Evolutionary conservation across 2,888 invertebrate genomes (phyloP).

Genomic region (Leptopilina drosophilae): DNA sequence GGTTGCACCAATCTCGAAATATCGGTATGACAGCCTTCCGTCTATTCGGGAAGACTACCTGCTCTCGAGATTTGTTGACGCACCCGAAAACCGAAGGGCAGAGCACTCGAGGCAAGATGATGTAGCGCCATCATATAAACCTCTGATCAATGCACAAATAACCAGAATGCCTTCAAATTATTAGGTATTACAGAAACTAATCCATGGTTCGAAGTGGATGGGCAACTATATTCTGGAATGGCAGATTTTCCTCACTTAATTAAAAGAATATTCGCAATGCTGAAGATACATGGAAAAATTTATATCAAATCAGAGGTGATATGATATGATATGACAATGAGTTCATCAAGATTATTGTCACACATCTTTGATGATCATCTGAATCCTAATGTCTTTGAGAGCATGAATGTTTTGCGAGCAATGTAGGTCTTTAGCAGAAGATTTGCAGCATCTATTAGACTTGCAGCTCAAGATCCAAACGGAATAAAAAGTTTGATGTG

Average conservation of each 20-base stretch:
- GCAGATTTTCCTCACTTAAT: conserved; percentile 41
- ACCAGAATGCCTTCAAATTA: conserved; percentile 8
- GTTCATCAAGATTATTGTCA: conserved; percentile 21
- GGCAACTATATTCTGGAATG: not conserved
- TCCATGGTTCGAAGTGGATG: conserved; percentile 1
- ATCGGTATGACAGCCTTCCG: too few relatives aligned
- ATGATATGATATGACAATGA: conserved; percentile 30
- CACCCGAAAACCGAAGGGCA: too few relatives aligned
- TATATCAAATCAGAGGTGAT: conserved; percentile 26
- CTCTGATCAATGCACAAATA: conserved; percentile 21
- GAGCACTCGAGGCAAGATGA: too few relatives aligned
- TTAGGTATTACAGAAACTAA: not conserved
- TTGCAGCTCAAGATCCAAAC: conserved; percentile 29
- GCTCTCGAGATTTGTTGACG: too few relatives aligned
- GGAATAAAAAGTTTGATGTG: not conserved
- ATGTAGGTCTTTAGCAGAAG: conserved; percentile 14
- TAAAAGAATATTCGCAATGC: conserved; percentile 31
- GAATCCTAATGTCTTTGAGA: conserved; percentile 32
- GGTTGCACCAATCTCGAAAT: too few relatives aligned
- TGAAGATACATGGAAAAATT: conserved; percentile 9
- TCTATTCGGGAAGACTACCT: too few relatives aligned
- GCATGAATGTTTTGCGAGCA: conserved; percentile 35
- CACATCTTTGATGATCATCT: conserved; percentile 40
- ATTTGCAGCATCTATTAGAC: conserved; percentile 3
- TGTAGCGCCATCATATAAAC: too few relatives aligned